A percentile compares a stretch with the other conserved stretches of the same genome.
Evolutionary conservation across 2,888 invertebrate genomes (phyloP).

Genomic region (Ctenicera cuprea): DNA sequence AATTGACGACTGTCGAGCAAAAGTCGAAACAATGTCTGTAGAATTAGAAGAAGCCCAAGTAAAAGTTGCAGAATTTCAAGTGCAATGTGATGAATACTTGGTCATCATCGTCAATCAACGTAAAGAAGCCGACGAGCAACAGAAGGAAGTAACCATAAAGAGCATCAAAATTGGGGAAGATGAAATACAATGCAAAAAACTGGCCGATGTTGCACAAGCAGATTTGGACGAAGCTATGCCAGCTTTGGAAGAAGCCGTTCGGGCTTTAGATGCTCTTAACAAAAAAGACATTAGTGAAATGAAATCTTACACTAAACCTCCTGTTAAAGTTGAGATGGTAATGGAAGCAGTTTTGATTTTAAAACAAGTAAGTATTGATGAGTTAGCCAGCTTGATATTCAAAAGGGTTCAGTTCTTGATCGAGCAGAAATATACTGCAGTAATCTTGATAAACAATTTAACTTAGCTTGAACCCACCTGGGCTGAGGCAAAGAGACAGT

Average conservation of each 20-base stretch:
- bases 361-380: constrained; percentile 75
- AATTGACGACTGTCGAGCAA: constrained; percentile 89
- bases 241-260: constrained; percentile 88
- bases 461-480: constrained; percentile 85
- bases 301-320: constrained; percentile 92
- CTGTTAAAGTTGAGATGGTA: constrained; percentile 90
- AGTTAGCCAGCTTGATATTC: too few species aligned
- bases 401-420: too few species aligned
- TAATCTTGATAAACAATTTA: background rate
- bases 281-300: constrained; percentile 93
- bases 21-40: constrained; percentile 89
- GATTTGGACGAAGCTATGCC: constrained; percentile 92
- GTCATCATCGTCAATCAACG: constrained; percentile 87
- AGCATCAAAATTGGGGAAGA: constrained; percentile 86
- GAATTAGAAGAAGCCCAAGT: constrained; percentile 87
- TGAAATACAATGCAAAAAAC: constrained; percentile 86
- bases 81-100: constrained; percentile 90
- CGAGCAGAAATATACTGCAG: too few species aligned
- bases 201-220: constrained; percentile 87
- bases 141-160: constrained; percentile 83
- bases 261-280: constrained; percentile 86
- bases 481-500: constrained; percentile 90
- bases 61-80: constrained; percentile 85
- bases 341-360: constrained; percentile 93
- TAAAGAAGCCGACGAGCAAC: constrained; percentile 88